A percentile compares a stretch with the other conserved stretches of the same genome.
phyloP scores from a whole-genome alignment of 92 coral and sea anemone species.

The Palythoa caribaeorum region DNA sequence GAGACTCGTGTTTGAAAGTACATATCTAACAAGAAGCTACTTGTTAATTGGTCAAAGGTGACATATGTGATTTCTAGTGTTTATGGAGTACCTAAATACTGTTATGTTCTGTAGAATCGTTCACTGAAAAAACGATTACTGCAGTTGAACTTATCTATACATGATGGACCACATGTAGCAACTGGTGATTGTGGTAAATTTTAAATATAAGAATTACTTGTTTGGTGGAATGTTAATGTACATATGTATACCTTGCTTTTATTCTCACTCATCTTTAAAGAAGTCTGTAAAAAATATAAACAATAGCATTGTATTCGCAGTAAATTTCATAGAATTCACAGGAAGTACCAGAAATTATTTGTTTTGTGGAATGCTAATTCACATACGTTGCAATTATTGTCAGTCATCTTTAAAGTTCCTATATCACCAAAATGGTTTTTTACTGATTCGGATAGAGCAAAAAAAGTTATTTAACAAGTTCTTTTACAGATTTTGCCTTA shows the following conservation, averaged over 20 bases:
- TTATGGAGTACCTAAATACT: not conserved
- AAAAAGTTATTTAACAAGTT: too few species aligned
- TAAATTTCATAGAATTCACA: not conserved
- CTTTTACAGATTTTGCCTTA: too few species aligned
- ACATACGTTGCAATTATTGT: not conserved
- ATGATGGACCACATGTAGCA: not conserved
- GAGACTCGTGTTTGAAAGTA: constrained; percentile 5
- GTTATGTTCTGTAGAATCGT: not conserved
- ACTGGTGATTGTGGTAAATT: constrained; percentile 10
- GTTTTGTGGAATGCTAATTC: not conserved
- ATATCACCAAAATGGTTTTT: too few species aligned
- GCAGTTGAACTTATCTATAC: not conserved
- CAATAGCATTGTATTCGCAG: not conserved
- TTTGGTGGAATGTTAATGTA: constrained; percentile 6
- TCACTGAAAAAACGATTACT: constrained; percentile 1
- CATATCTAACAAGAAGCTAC: not conserved
- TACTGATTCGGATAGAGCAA: too few species aligned
- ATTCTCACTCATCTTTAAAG: constrained; percentile 2
- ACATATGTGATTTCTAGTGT: constrained; percentile 4
- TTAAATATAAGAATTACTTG: not conserved
- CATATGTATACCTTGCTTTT: constrained; percentile 11
- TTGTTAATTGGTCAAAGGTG: not conserved
- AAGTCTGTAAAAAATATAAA: not conserved
- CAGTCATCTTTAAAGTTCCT: not conserved
- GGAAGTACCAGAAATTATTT: not conserved